These are phyloP conservation scores for Tuberolachnus salignus DNA, from an alignment of 2,888 invertebrate species.

Conservation along the genomic window DNA sequence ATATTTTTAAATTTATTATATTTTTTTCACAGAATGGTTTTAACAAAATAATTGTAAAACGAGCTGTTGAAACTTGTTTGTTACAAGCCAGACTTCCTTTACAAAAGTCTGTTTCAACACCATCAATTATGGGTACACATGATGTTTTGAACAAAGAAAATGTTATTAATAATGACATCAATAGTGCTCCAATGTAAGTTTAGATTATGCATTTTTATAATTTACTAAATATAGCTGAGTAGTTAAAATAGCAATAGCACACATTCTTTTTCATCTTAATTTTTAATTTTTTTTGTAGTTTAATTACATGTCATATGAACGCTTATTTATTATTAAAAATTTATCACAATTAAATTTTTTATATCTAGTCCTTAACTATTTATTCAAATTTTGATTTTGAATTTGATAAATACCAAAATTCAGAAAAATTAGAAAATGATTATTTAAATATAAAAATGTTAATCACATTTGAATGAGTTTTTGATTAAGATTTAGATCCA, in stretches of 20 bases:
- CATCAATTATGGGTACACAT: conserved; percentile 79
- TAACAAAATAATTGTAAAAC: conserved; percentile 72
- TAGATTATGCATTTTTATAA: background rate
- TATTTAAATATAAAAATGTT: too few species aligned
- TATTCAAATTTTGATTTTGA: too few species aligned
- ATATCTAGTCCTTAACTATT: too few species aligned
- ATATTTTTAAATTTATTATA: conserved; percentile 21
- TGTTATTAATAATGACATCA: conserved; percentile 45
- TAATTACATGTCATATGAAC: background rate
- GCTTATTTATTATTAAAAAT: background rate
- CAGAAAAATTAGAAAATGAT: too few species aligned
- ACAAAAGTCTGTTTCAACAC: conserved; percentile 89
- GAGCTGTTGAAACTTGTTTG: conserved; percentile 67
- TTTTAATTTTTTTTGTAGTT: conserved; percentile 7
- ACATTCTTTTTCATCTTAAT: conserved; percentile 57
- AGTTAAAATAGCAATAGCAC: background rate
- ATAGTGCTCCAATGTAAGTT: conserved; percentile 51
- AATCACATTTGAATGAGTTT: too few species aligned
- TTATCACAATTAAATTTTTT: conserved; percentile 1
- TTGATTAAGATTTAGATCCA: too few species aligned
- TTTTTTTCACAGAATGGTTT: conserved; percentile 70
- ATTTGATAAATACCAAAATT: too few species aligned
- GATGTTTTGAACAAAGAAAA: conserved; percentile 63
- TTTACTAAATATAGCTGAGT: background rate
- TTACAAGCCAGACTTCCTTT: conserved; percentile 75